Conservation (phyloP, 2,797 vertebrate genomes). For the Rhinoraja longicauda region DNA sequence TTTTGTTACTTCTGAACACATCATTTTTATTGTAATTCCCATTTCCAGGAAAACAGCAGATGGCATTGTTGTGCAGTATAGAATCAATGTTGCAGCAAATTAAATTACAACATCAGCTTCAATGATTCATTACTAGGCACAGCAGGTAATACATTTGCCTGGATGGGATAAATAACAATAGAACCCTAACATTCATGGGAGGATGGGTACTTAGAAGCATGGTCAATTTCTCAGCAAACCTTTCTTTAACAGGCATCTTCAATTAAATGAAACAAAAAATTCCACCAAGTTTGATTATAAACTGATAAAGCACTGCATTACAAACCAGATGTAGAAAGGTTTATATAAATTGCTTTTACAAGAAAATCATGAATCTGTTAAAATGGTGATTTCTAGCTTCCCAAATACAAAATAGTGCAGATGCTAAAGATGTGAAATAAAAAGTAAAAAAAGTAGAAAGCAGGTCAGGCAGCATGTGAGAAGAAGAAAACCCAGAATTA, state of each 20-base stretch:
- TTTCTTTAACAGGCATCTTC: neutral
- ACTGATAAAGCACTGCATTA: neutral
- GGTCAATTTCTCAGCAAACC: conserved; percentile 24
- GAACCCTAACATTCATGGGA: conserved; percentile 18
- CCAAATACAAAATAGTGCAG: too few relatives aligned
- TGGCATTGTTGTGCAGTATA: conserved; percentile 25
- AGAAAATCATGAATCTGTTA: neutral
- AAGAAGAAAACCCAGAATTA: too few relatives aligned
- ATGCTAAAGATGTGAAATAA: too few relatives aligned
- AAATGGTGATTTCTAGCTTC: neutral
- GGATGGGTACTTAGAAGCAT: neutral
- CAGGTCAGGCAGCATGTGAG: too few relatives aligned
- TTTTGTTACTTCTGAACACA: neutral
- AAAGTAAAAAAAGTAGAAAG: too few relatives aligned
- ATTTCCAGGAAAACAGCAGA: conserved; percentile 19
- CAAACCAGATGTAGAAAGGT: neutral
- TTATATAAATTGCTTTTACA: neutral
- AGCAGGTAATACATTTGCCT: conserved; percentile 18
- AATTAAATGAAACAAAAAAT: neutral
- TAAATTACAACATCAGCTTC: conserved; percentile 28
- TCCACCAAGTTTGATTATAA: neutral
- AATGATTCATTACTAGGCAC: conserved; percentile 35
- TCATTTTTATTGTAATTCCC: neutral
- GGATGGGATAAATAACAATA: conserved; percentile 2
- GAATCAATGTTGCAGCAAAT: conserved; percentile 24